Percentiles rank a stretch among this genome's conserved stretches.
These are phyloP conservation scores for Tamias sibiricus DNA, from an alignment of 2,113 vertebrate genomes.

Conservation along the genomic window DNA sequence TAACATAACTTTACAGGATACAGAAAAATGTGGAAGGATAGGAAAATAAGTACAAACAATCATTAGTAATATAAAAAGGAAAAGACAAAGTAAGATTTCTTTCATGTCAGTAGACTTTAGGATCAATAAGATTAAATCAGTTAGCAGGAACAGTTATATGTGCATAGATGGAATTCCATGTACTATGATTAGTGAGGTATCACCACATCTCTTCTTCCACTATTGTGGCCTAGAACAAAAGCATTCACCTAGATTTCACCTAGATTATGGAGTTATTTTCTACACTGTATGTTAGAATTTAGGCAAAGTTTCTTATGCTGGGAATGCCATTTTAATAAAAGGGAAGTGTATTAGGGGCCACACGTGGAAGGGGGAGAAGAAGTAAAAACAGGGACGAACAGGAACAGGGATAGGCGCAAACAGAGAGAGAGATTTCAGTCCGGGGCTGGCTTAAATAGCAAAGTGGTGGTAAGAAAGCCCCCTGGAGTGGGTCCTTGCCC, in stretches of 20 bases:
- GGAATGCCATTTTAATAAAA: too few species aligned
- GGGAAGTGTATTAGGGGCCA: too few species aligned
- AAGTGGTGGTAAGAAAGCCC: too few species aligned
- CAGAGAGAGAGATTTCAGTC: too few species aligned
- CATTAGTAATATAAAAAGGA: background rate
- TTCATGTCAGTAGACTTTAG: background rate
- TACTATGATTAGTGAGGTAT: background rate
- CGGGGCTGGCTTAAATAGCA: too few species aligned
- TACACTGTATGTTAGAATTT: too few species aligned
- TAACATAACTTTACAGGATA: background rate
- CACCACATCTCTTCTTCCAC: background rate
- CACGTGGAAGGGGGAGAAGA: too few species aligned
- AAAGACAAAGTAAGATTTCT: background rate
- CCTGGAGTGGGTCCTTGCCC: too few species aligned
- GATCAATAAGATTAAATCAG: background rate
- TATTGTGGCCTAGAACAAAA: background rate
- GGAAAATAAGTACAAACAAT: background rate
- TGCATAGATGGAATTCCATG: background rate
- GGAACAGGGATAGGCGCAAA: too few species aligned
- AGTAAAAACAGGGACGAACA: too few species aligned
- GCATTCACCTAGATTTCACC: background rate
- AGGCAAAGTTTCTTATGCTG: too few species aligned
- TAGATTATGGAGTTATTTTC: too few species aligned
- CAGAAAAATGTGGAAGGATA: background rate
- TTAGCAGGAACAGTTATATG: background rate